A percentile compares a stretch with the other conserved stretches of the same genome.
Conservation (phyloP, 2,797 vertebrate genomes). For the Gambusia yucatana region DNA sequence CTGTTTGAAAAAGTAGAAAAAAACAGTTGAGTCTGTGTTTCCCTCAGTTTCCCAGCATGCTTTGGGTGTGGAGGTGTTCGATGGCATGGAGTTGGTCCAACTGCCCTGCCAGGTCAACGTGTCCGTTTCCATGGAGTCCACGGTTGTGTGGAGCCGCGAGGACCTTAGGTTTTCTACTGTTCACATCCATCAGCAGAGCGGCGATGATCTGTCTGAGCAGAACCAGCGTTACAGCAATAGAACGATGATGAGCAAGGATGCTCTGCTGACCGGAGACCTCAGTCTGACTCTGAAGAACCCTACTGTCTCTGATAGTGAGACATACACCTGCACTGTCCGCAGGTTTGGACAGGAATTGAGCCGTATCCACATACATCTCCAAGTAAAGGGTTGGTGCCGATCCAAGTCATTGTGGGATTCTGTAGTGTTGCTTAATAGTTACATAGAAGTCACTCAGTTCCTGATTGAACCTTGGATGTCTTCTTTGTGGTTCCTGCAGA, state of each 20-base stretch:
- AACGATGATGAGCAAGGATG: background rate
- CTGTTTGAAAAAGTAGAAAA: background rate
- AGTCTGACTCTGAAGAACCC: constrained; percentile 7
- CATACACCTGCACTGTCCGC: constrained; percentile 9
- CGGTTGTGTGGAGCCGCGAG: constrained; percentile 12
- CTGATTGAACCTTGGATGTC: background rate
- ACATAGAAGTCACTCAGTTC: background rate
- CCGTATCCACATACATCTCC: background rate
- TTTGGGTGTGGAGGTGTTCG: background rate
- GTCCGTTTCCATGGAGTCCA: background rate
- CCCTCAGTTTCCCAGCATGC: constrained; percentile 5
- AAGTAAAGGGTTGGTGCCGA: background rate
- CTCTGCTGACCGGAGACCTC: constrained; percentile 4
- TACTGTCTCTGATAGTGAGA: background rate
- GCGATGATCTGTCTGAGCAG: background rate
- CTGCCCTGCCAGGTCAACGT: constrained; percentile 3
- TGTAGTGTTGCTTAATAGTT: background rate
- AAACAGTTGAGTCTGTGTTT: background rate
- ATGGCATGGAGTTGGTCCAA: background rate
- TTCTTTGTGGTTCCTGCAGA: constrained; percentile 1
- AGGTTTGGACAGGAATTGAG: background rate
- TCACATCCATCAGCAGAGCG: background rate
- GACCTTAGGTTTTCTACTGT: constrained; percentile 7
- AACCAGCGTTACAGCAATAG: background rate
- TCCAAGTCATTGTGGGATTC: background rate